Conservation (phyloP, 2,113 vertebrate genomes). For the Macroglossus sobrinus region DNA sequence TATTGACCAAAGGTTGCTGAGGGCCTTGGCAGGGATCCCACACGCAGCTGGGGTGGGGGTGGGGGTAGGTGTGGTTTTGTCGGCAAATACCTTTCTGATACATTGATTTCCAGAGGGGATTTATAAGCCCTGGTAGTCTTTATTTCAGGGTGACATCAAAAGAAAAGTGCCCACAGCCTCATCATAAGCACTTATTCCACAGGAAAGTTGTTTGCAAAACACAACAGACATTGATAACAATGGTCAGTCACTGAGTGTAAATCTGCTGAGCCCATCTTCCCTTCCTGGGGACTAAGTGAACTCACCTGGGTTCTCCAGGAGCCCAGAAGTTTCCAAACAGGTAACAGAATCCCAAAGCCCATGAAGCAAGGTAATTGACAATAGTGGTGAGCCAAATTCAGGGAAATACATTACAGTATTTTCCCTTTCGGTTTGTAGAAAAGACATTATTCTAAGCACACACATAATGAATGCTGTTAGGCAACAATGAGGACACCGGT, state of each 20-base stretch:
- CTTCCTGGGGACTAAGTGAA: slow-evolving; percentile 51
- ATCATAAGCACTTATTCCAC: slow-evolving; percentile 12
- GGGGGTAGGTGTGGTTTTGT: no score
- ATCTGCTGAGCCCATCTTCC: not conserved
- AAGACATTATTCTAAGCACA: slow-evolving; percentile 72
- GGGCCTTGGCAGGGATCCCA: not conserved
- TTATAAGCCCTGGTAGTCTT: not conserved
- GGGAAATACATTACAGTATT: slow-evolving; percentile 71
- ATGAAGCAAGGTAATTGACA: slow-evolving; percentile 80
- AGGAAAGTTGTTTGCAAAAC: slow-evolving; percentile 47
- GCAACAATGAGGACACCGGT: slow-evolving; percentile 49
- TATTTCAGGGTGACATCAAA: slow-evolving; percentile 14
- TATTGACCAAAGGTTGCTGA: not conserved
- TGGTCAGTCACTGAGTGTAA: not conserved
- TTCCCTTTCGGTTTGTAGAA: slow-evolving; percentile 56
- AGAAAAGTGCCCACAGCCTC: not conserved
- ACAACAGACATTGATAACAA: slow-evolving; percentile 49
- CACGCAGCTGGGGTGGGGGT: not conserved
- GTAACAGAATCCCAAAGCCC: slow-evolving; percentile 76
- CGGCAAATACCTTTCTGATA: not conserved
- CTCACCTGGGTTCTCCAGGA: slow-evolving; percentile 53
- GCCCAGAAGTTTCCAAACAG: slow-evolving; percentile 74
- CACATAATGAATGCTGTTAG: slow-evolving; percentile 36
- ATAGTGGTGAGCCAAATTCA: slow-evolving; percentile 66
- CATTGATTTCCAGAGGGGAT: not conserved